Conservation (phyloP, 2,113 vertebrate species). For the Polypterus bichir region DNA sequence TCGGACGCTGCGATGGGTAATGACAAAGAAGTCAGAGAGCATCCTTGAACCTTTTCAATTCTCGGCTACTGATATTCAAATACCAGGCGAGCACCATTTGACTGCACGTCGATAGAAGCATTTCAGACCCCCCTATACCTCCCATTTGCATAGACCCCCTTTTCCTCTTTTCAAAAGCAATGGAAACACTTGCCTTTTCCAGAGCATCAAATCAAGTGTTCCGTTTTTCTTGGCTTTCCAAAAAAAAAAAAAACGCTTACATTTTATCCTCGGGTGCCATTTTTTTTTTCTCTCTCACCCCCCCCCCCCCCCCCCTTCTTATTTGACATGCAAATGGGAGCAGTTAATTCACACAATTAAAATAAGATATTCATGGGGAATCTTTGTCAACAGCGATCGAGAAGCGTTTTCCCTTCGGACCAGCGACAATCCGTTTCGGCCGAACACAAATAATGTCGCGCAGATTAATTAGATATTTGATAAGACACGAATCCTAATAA, state of each 20-base stretch:
- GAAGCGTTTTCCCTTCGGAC: constrained; percentile 72
- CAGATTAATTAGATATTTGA: constrained; percentile 99
- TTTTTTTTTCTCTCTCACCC: constrained; percentile 32
- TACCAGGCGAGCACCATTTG: constrained; percentile 89
- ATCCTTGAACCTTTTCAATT: constrained; percentile 98
- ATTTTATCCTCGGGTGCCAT: constrained; percentile 73
- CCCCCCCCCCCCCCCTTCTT: constrained; percentile 14
- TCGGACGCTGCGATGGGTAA: constrained; percentile 98
- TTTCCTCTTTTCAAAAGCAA: constrained; percentile 64
- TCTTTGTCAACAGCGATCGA: constrained; percentile 83
- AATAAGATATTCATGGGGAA: constrained; percentile 87
- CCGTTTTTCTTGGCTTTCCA: constrained; percentile 61
- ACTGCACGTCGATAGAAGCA: constrained; percentile 75
- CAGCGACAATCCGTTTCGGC: constrained; percentile 85
- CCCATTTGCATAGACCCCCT: constrained; percentile 89
- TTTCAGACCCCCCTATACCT: constrained; percentile 60
- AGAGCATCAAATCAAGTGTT: constrained; percentile 85
- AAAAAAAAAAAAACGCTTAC: constrained; percentile 55
- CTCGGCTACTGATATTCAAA: constrained; percentile 98
- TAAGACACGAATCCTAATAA: constrained; percentile 99
- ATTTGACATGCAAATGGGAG: constrained; percentile 98
- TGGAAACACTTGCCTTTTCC: constrained; percentile 73
- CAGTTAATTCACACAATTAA: constrained; percentile 99
- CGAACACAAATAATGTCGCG: constrained; percentile 96
- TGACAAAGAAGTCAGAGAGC: constrained; percentile 98